Percentiles rank a stretch among this genome's conserved stretches.
phyloP scores from a whole-genome alignment of 1,140 invertebrate species.

The Drosophila erecta region DNA sequence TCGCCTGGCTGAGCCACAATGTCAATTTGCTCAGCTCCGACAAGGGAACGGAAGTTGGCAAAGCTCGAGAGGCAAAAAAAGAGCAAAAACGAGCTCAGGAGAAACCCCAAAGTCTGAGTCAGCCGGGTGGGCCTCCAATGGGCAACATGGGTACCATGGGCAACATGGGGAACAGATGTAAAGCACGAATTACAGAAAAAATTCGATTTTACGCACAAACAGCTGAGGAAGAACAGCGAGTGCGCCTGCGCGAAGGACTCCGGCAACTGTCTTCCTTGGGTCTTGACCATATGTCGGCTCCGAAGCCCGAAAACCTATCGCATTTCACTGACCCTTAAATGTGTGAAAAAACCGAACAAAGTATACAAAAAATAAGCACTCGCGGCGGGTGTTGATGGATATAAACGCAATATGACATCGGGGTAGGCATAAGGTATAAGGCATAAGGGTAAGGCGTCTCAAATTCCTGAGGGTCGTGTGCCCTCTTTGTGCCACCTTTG shows the following conservation, averaged over 20 bases:
- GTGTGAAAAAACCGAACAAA: conserved; percentile 59
- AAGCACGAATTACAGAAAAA: conserved; percentile 58
- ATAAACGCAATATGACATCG: conserved; percentile 76
- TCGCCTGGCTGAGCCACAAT: conserved; percentile 61
- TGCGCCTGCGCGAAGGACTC: conserved; percentile 63
- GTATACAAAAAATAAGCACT: background rate
- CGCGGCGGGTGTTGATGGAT: conserved; percentile 68
- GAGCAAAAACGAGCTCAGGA: conserved; percentile 32
- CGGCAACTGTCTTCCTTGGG: conserved; percentile 53
- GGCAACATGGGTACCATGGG: conserved; percentile 15
- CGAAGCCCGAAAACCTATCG: conserved; percentile 64
- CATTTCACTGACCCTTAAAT: conserved; percentile 64
- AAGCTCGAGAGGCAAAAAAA: conserved; percentile 34
- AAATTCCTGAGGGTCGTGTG: conserved; percentile 59
- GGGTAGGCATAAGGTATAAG: conserved; percentile 69
- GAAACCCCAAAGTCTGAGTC: conserved; percentile 75
- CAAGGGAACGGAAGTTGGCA: conserved; percentile 73
- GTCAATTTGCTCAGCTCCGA: conserved; percentile 74
- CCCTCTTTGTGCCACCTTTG: conserved; percentile 1
- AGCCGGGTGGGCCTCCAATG: conserved; percentile 61
- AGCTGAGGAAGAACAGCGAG: conserved; percentile 16
- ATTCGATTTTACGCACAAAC: conserved; percentile 20
- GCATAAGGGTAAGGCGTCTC: conserved; percentile 39
- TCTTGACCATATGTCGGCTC: conserved; percentile 54
- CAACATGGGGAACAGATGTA: conserved; percentile 57